Percentiles rank a stretch among this genome's conserved stretches.
phyloP scores from a whole-genome alignment of 2,797 vertebrate species.

The Parambassis ranga region DNA sequence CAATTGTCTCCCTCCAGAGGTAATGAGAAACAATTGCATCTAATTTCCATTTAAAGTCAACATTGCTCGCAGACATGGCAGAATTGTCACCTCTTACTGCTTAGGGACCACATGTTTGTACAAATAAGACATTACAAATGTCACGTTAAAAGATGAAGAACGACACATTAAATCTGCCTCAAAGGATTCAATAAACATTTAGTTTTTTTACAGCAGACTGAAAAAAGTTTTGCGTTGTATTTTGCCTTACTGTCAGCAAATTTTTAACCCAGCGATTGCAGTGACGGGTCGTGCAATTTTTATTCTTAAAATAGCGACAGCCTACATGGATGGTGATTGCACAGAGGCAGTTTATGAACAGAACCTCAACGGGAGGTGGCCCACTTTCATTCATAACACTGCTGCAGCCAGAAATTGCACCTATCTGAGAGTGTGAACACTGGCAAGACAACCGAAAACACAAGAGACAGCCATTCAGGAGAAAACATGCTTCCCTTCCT shows the following conservation, averaged over 20 bases:
- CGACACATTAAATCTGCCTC: constrained; percentile 1
- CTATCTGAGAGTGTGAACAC: constrained; percentile 30
- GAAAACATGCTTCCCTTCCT: background rate
- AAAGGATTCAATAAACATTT: constrained; percentile 15
- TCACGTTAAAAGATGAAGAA: constrained; percentile 17
- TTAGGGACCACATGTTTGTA: constrained; percentile 25
- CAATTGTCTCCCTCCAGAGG: constrained; percentile 99
- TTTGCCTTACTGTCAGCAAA: constrained; percentile 1
- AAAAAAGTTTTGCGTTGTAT: no score
- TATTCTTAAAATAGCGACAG: constrained; percentile 40
- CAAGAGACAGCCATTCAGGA: background rate
- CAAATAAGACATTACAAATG: constrained; percentile 4
- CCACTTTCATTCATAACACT: constrained; percentile 56
- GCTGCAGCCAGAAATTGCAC: constrained; percentile 29
- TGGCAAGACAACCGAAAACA: constrained; percentile 23
- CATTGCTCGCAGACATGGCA: background rate
- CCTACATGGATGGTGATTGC: constrained; percentile 31
- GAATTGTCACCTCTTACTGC: background rate
- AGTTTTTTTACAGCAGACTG: constrained; percentile 1
- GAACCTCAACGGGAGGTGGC: constrained; percentile 51
- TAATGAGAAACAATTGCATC: constrained; percentile 71
- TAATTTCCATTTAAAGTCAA: background rate
- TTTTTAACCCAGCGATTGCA: background rate
- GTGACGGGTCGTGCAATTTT: background rate
- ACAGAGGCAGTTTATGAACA: constrained; percentile 16